These are phyloP conservation scores for Pharmacophagus antenor DNA, from an alignment of 2,888 invertebrate genomes.

Conservation along the genomic window DNA sequence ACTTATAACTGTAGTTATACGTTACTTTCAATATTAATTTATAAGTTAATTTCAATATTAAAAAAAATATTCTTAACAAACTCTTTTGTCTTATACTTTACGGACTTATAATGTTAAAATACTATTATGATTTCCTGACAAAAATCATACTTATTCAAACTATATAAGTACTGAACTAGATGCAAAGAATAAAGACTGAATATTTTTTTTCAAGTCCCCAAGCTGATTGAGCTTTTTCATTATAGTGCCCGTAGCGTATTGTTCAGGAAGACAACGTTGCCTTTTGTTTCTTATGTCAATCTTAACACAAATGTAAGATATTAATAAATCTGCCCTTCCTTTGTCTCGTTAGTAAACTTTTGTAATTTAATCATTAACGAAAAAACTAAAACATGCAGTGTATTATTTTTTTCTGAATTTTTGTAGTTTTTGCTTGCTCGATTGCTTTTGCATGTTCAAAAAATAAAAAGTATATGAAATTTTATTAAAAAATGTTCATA, in stretches of 20 bases:
- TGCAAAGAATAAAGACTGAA: neutral
- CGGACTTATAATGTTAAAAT: neutral
- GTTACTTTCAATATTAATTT: too few relatives aligned
- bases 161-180: neutral
- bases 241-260: conserved; percentile 15
- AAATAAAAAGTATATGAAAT: too few relatives aligned
- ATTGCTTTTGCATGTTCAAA: too few relatives aligned
- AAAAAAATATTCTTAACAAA: too few relatives aligned
- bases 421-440: too few relatives aligned
- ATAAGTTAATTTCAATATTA: too few relatives aligned
- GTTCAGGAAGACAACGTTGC: conserved; percentile 12
- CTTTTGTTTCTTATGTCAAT: conserved; percentile 11
- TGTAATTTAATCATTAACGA: neutral
- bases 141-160: neutral
- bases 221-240: conserved; percentile 26
- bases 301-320: conserved; percentile 1
- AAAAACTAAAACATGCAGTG: neutral
- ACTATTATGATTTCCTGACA: neutral
- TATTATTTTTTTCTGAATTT: too few relatives aligned
- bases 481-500: too few relatives aligned
- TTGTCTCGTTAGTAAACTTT: neutral
- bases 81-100: neutral
- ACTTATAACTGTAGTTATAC: too few relatives aligned
- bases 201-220: conserved; percentile 9
- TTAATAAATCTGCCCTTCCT: neutral